Percentiles rank a stretch among this genome's conserved stretches.
Conservation (phyloP, 2,888 invertebrate genomes). For the Chaetoderma sp. region DNA sequence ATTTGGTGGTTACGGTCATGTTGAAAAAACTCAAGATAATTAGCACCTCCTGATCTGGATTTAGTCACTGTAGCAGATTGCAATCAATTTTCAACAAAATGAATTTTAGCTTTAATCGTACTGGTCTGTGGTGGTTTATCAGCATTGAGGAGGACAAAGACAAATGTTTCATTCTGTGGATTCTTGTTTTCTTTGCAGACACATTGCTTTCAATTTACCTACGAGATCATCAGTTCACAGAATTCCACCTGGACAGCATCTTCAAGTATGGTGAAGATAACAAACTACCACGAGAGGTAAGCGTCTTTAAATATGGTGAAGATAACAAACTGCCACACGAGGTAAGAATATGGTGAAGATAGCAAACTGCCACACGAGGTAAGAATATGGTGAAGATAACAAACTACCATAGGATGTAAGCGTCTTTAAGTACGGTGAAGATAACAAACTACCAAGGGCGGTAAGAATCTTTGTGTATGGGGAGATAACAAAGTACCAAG, state of each 20-base stretch:
- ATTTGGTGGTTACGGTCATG: too few relatives aligned
- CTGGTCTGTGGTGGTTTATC: too few relatives aligned
- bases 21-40: too few relatives aligned
- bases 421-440: constrained; percentile 70
- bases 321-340: constrained; percentile 68
- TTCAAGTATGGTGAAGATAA: constrained; percentile 70
- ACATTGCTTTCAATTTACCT: constrained; percentile 64
- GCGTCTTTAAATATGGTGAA: constrained; percentile 59
- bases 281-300: constrained; percentile 68
- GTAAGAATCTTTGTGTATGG: constrained; percentile 53
- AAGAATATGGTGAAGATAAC: too few relatives aligned
- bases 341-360: too few relatives aligned
- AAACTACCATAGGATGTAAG: constrained; percentile 37
- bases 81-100: too few relatives aligned
- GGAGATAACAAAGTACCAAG: too few relatives aligned
- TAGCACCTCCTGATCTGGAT: too few relatives aligned
- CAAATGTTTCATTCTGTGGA: too few relatives aligned
- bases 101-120: too few relatives aligned
- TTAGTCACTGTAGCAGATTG: too few relatives aligned
- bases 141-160: too few relatives aligned
- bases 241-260: constrained; percentile 70
- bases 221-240: constrained; percentile 66
- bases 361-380: background rate
- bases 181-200: constrained; percentile 50
- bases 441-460: constrained; percentile 68